Base-by-base conservation (phyloP, 2,888 invertebrate genomes). In the Syrista parreyssii region DNA sequence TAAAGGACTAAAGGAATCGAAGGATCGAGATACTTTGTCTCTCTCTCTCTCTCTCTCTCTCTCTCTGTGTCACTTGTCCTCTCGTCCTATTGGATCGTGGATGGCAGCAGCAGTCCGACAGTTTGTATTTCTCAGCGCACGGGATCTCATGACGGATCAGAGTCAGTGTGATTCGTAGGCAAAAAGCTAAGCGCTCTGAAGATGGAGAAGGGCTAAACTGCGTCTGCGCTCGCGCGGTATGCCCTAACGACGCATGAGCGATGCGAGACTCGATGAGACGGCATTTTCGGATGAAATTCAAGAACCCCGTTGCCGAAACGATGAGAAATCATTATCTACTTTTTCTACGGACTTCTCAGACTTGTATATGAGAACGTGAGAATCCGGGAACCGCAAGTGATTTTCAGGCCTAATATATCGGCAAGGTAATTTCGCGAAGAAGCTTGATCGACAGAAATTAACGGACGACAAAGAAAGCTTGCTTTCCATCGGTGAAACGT, bases 191-290 rank as follows among this genome's bases (percentile, higher is more conserved):
- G 36, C 75, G 79, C 69, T 73, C 73, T 36, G 68, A 75, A 75
- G 73, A 30, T 30, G 71, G 77, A 74, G 77, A 76, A 72, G 74
- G 76, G 77, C 75, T 72, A 77, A 74, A 74, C 73, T 71, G 75
- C 72, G 76, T 76, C 77, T 78, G 76, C 73, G 78, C 78, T 74
- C 77, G 79, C 79, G 74, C 78, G 82, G 81, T 81, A 82, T 81
- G 82, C 78, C 79, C 82, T 82, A 82, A 82, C 82, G 82, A 82
- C 80, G 82, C 79, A 79, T 80, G 80, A 81, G 80, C 82, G 79
- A 82, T 82, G 80, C 78, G 77, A 71, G 75, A 68, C 78, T 72
- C 72, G 78, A 78, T 78, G 78, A 78, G 78, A 78, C 75, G 78
- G 78, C 78, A 78, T 78, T 78, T 78, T 78, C 78, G 78, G 75